Conservation (phyloP, 2,113 vertebrate species). For the Rousettus leschenaultii region DNA sequence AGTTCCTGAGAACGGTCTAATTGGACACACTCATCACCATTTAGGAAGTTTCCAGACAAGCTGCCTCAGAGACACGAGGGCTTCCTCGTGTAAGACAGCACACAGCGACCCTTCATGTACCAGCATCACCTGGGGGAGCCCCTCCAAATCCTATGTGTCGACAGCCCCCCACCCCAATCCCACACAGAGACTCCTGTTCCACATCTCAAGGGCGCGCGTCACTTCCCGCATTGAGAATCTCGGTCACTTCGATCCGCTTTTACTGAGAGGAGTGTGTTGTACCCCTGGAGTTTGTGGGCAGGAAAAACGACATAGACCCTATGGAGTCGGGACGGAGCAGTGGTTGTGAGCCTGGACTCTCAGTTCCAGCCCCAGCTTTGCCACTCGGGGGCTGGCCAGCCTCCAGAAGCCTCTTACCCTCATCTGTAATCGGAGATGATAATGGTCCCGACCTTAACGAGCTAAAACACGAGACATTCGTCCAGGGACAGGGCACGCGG, state of each 20-base stretch:
- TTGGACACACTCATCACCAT: not conserved
- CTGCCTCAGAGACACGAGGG: fast-evolving
- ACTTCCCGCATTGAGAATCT: not conserved
- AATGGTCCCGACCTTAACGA: not conserved
- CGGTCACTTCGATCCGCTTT: not conserved
- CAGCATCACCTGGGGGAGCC: not conserved
- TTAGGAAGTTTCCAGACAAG: not conserved
- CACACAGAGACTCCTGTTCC: not conserved
- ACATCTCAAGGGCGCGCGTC: not conserved
- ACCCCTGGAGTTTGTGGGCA: too few relatives aligned
- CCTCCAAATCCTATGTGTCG: not conserved
- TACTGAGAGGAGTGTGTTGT: not conserved
- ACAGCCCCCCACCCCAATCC: fast-evolving
- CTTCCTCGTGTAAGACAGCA: fast-evolving
- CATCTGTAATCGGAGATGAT: not conserved
- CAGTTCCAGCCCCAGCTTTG: not conserved
- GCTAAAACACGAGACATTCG: not conserved
- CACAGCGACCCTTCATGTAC: not conserved
- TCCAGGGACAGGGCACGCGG: not conserved
- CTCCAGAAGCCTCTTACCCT: not conserved
- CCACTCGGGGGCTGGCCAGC: fast-evolving
- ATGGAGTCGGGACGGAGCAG: fast-evolving
- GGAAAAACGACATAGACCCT: not conserved
- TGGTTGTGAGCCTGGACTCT: not conserved
- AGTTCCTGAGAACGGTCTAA: not conserved